These are phyloP conservation scores for Pelodytes ibericus DNA, from an alignment of 2,797 vertebrate genomes.

Conservation along the genomic window DNA sequence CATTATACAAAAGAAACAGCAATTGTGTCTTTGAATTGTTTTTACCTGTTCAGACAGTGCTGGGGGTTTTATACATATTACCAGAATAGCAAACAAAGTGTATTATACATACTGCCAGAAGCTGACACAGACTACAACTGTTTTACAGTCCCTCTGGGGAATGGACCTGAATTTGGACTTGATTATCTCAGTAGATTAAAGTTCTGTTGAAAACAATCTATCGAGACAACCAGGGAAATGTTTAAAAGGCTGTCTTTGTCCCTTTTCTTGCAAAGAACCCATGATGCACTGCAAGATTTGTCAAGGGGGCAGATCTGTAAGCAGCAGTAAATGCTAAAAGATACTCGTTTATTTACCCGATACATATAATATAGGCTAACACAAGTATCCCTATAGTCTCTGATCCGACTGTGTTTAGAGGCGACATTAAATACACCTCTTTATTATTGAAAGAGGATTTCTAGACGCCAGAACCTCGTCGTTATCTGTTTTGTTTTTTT, in stretches of 20 bases:
- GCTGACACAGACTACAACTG: constrained; percentile 16
- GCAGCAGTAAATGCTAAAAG: constrained; percentile 24
- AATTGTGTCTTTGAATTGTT: no score
- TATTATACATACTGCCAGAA: constrained; percentile 14
- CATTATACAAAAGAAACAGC: no score
- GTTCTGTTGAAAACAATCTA: constrained; percentile 32
- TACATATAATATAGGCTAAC: constrained; percentile 29
- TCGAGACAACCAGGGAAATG: constrained; percentile 1
- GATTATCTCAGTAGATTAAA: constrained; percentile 47
- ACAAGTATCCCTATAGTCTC: constrained; percentile 50
- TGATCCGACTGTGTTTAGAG: constrained; percentile 62
- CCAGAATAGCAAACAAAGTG: no score
- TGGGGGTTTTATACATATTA: no score
- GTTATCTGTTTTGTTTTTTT: constrained; percentile 58
- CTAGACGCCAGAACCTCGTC: constrained; percentile 64
- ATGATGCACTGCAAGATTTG: constrained; percentile 12
- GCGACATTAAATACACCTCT: constrained; percentile 73
- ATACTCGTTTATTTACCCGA: constrained; percentile 31
- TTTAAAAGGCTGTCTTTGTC: neutral
- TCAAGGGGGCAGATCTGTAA: neutral
- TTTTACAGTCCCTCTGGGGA: constrained; percentile 39
- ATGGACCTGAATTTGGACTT: constrained; percentile 30
- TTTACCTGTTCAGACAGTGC: no score
- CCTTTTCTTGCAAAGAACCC: constrained; percentile 23
- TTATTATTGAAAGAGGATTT: constrained; percentile 74